Conservation (phyloP, 2,113 vertebrate species). For the Pseudorectes ferrugineus region DNA sequence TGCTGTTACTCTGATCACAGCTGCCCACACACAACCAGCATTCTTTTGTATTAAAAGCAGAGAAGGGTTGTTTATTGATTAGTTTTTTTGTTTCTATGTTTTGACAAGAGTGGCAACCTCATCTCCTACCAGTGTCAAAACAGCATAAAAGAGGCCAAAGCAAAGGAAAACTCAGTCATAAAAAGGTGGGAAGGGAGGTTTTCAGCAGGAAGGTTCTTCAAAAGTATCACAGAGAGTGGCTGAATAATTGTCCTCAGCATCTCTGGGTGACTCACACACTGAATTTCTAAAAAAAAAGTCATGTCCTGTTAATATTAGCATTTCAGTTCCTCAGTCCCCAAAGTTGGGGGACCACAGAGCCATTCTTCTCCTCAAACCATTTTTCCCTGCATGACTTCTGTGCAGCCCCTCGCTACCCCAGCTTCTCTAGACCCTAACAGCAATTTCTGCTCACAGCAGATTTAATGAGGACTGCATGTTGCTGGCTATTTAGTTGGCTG, state of each 20-base stretch:
- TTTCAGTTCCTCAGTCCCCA: not conserved
- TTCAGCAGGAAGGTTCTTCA: not conserved
- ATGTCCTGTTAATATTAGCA: not conserved
- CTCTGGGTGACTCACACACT: not conserved
- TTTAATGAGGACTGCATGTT: constrained; percentile 17
- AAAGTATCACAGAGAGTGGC: not conserved
- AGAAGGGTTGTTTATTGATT: not conserved
- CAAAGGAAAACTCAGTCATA: not conserved
- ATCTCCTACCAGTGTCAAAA: not conserved
- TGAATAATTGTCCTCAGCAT: not conserved
- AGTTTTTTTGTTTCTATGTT: not conserved
- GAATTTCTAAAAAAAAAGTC: not conserved
- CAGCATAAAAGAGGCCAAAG: not conserved
- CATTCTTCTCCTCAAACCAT: not conserved
- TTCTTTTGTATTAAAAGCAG: not conserved
- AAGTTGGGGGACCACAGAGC: not conserved
- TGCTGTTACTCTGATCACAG: not conserved
- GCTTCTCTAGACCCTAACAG: not conserved
- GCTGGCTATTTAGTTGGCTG: not conserved
- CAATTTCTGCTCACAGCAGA: not conserved
- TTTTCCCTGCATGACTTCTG: not conserved
- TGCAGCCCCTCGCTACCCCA: not conserved
- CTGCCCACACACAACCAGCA: not conserved
- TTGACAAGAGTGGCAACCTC: not conserved
- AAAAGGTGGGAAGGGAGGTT: not conserved